phyloP scores from a whole-genome alignment of 2,888 invertebrate genomes.

The Nycteola revayana region DNA sequence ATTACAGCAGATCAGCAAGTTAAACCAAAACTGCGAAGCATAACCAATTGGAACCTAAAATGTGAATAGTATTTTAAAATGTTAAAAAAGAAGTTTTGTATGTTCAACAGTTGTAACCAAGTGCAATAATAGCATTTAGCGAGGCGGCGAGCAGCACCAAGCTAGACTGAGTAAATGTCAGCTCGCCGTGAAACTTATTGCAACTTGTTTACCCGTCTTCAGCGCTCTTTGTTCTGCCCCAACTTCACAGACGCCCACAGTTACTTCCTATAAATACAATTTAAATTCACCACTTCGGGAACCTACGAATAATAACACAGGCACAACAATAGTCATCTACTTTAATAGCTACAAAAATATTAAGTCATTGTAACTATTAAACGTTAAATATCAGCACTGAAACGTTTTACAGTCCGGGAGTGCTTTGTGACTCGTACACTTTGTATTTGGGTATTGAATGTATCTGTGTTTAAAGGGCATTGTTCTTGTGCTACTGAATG shows the following conservation, averaged over 20 bases:
- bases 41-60: no score
- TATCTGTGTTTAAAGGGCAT: conserved; percentile 45
- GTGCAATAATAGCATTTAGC: conserved; percentile 58
- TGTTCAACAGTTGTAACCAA: conserved; percentile 40
- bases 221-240: conserved; percentile 62
- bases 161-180: conserved; percentile 49
- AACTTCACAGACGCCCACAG: conserved; percentile 67
- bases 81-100: conserved; percentile 16
- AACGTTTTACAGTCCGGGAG: conserved; percentile 13
- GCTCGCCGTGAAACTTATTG: conserved; percentile 63
- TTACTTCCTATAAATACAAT: conserved; percentile 66
- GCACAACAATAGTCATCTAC: conserved; percentile 22
- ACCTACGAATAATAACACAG: conserved; percentile 39
- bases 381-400: background rate
- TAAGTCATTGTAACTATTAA: conserved; percentile 20
- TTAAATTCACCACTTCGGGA: conserved; percentile 61
- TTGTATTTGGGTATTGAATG: conserved; percentile 44
- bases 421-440: conserved; percentile 27
- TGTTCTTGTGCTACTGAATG: conserved; percentile 39
- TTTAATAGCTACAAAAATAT: conserved; percentile 16
- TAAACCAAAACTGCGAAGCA: no score
- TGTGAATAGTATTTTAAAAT: no score
- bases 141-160: conserved; percentile 34
- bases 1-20: no score
- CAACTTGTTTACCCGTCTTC: conserved; percentile 74